These are phyloP conservation scores for Deilephila elpenor DNA, from an alignment of 2,888 invertebrate genomes.

Conservation along the genomic window DNA sequence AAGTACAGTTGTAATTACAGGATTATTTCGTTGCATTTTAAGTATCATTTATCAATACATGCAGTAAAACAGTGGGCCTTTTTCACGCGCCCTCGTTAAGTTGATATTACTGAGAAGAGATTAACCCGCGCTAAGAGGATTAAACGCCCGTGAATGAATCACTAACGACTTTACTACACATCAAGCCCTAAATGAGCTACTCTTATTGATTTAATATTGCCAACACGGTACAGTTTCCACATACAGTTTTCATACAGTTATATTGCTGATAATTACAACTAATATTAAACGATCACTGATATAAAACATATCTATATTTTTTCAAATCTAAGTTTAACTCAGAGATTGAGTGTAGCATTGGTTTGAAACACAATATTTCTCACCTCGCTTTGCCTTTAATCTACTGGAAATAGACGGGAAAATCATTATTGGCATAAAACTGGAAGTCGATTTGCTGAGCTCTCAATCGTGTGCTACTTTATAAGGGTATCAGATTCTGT, in stretches of 20 bases:
- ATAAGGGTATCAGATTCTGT: neutral
- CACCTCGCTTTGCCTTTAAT: too few relatives aligned
- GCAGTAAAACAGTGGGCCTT: neutral
- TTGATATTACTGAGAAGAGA: neutral
- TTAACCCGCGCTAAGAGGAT: constrained; percentile 1
- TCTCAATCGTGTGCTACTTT: too few relatives aligned
- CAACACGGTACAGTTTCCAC: neutral
- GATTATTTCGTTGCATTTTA: neutral
- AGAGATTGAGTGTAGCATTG: too few relatives aligned
- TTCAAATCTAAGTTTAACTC: too few relatives aligned
- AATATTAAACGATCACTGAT: too few relatives aligned
- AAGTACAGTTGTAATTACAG: neutral
- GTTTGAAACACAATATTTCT: too few relatives aligned
- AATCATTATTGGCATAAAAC: too few relatives aligned
- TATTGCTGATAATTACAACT: neutral
- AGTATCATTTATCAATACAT: neutral
- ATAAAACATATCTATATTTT: too few relatives aligned
- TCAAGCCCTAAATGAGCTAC: neutral
- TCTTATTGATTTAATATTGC: neutral
- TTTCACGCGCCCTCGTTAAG: neutral
- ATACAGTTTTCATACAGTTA: neutral
- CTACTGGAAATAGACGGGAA: too few relatives aligned
- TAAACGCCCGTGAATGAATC: constrained; percentile 2
- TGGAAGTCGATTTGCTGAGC: too few relatives aligned
- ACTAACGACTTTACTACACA: constrained; percentile 12